Evolutionary conservation across 2,797 vertebrate species (phyloP), one percentile per base, ranked within the genome.

Genomic region (Syngnathus rostellatus): DNA sequence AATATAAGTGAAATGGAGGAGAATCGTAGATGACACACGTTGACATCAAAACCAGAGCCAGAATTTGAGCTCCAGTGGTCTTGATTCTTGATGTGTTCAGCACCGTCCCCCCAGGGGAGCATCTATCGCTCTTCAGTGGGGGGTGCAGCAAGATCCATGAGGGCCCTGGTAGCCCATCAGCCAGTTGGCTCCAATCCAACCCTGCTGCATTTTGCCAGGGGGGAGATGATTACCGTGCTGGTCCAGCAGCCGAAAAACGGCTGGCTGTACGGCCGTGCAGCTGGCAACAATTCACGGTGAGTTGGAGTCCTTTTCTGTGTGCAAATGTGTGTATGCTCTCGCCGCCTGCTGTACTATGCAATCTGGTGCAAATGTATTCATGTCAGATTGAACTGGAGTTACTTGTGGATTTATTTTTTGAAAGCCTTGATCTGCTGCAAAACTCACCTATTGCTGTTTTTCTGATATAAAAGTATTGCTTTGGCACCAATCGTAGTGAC

Each of bases 201-300:
- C 46, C 78, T 96, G 81, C 91, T 99, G 70, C 83, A 82, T 39
- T 98, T 99, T 63, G 72, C 74, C 25, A 81, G 45, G 0, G 95
- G 94, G 25, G 92, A 94, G 11, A 25, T 87, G 16, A 87, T 99
- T 81, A 86, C 65, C 0, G 87, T 95, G 77, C 77, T 94, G 72
- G 89, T 90, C 66, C 86, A 85, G 0, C 89, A 94, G 31, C 86
- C 94, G 0, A 88, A 82, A 76, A 98, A 98, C 0, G 97, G 97
- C 72, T 98, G 97, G 96, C 88, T 98, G 16, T 99, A 92, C 0
- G 97, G 97, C 64, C 89, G 85, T 0, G 80, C 89, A 0, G 81
- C 89, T 41, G 92, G 94, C 62, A 88, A 85, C 72, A 86, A 86
- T 0, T 75, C 91, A 64, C 75, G 77, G 97, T 99, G 83, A 67